Base-by-base conservation (phyloP, 2,113 vertebrate species). In the Lates calcarifer region DNA sequence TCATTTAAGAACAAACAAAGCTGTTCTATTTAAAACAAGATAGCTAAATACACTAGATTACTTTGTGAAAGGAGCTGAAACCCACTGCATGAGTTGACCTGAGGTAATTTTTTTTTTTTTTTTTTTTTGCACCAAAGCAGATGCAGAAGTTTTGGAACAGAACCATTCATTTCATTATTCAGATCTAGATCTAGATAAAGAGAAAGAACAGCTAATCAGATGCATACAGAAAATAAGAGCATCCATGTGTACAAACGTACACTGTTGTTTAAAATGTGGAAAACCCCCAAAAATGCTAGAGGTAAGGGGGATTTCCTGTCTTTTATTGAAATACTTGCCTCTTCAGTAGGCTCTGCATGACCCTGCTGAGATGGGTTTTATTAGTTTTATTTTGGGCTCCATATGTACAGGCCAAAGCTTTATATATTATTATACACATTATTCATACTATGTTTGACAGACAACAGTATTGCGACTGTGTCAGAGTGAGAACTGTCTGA, bases 301-400 rank as follows among this genome's bases (percentile, higher is more conserved):
- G 39, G 22, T 56, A n/a, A 71, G 18, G 33, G 33, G 2, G 26
- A 29, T 73, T 77, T 87, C 57, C 62, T 71, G 11, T 45, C 45
- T 0, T 51, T 62, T 49, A 51, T 53, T 74, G 12, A 49, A 60
- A 28, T 55, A 15, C 37, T 60, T 39, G 8, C 6, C 15, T 33
- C 33, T 26, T 67, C 47, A 55, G 58, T 35, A 28, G 22, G 13
- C 15, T 43, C 33, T 64, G 63, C 20, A n/a, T 68, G n/a, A 64
- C 66, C 67, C 24, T 47, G 41, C 67, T 66, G 64, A 64, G 41
- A 53, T 14, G 10, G 12, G 22, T 60, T 75, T 75, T 68, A 76
- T 37, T 58, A 66, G 26, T 79, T 72, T 74, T 41, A 57, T 79
- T 78, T 22, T 29, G 58, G 74, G 77, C 51, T 26, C 74, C 70